Conservation (phyloP, 1,140 invertebrate genomes). For the Halotydeus destructor region DNA sequence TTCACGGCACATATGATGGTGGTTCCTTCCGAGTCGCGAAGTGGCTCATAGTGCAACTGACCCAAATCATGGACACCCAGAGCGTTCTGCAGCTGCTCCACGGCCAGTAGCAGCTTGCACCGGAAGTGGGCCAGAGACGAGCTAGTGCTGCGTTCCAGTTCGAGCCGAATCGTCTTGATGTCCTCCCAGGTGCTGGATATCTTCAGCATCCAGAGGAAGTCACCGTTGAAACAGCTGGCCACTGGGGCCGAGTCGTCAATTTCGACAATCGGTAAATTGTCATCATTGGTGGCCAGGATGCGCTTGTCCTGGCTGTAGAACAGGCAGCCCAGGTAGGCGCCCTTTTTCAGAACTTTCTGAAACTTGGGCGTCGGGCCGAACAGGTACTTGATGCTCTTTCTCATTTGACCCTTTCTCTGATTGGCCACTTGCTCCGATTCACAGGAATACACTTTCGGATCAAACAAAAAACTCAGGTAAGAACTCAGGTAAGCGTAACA, state of each 20-base stretch:
- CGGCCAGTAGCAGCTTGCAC: constrained; percentile 70
- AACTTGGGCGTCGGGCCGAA: constrained; percentile 86
- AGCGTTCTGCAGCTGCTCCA: constrained; percentile 73
- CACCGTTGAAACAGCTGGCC: too few relatives aligned
- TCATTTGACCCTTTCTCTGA: constrained; percentile 47
- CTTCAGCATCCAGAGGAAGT: constrained; percentile 96
- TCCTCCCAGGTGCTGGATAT: constrained; percentile 74
- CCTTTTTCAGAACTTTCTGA: constrained; percentile 70
- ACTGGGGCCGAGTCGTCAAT: constrained; percentile 26
- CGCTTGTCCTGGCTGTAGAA: constrained; percentile 86
- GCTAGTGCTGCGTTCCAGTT: constrained; percentile 78
- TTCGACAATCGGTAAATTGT: constrained; percentile 84
- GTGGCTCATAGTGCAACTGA: constrained; percentile 70
- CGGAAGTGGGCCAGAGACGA: constrained; percentile 70
- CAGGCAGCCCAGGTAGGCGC: constrained; percentile 73
- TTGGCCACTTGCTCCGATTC: constrained; percentile 9
- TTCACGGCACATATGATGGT: constrained; percentile 72
- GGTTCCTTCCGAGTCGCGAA: constrained; percentile 65
- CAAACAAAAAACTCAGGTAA: background rate
- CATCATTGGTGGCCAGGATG: constrained; percentile 82
- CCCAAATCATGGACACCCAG: constrained; percentile 75
- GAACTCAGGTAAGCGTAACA: too few relatives aligned
- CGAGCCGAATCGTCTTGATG: constrained; percentile 60
- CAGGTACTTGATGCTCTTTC: constrained; percentile 75
- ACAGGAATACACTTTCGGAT: constrained; percentile 4